Percentiles rank a stretch among this genome's conserved stretches.
Conservation (phyloP, 2,113 vertebrate genomes). For the Paedocypris sp. region DNA sequence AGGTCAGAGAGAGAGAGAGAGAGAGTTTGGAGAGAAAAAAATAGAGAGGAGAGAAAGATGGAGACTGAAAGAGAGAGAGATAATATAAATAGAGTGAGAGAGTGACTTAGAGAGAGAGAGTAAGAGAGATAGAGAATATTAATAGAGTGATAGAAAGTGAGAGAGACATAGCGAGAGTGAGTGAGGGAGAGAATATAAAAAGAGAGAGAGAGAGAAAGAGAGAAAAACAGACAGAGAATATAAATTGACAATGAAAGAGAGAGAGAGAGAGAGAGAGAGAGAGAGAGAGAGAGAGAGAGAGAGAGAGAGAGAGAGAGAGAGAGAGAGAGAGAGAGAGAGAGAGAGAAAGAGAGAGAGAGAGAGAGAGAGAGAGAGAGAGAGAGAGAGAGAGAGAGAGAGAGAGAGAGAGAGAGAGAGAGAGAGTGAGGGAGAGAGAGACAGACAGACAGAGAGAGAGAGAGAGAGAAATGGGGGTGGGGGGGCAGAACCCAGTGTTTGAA, state of each 20-base stretch:
- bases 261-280: constrained; percentile 23
- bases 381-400: constrained; percentile 22
- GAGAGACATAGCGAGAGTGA: constrained; percentile 31
- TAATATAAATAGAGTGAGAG: not conserved
- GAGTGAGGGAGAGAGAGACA: constrained; percentile 8
- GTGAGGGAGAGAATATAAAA: constrained; percentile 25
- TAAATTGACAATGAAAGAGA: no score
- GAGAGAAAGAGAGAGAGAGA: constrained; percentile 35
- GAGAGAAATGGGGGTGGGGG: constrained; percentile 24
- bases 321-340: constrained; percentile 22
- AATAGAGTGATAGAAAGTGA: constrained; percentile 35
- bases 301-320: constrained; percentile 37
- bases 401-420: constrained; percentile 29
- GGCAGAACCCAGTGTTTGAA: constrained; percentile 73
- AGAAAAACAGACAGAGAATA: constrained; percentile 3
- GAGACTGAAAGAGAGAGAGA: constrained; percentile 10
- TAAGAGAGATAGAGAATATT: constrained; percentile 30
- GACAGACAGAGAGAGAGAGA: not conserved
- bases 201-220: constrained; percentile 17
- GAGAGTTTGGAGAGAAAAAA: constrained; percentile 19
- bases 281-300: constrained; percentile 32
- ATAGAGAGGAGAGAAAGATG: constrained; percentile 27
- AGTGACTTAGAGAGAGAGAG: constrained; percentile 15
- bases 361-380: constrained; percentile 37
- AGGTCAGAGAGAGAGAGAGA: constrained; percentile 33